phyloP scores from a whole-genome alignment of 2,888 invertebrate genomes.

The Mechanitis mazaeus region DNA sequence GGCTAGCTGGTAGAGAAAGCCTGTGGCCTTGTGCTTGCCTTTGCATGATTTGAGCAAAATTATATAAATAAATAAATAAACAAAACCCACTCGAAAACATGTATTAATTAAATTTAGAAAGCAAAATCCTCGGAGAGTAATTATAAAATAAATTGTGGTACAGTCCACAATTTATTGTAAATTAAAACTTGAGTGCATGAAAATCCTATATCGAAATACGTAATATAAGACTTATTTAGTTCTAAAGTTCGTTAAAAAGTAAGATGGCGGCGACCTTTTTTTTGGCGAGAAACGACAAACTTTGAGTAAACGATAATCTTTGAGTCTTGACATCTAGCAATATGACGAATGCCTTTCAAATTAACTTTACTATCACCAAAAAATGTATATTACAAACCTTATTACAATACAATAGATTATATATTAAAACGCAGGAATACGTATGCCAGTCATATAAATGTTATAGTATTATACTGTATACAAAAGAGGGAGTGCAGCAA shows the following conservation, averaged over 20 bases:
- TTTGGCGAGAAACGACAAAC: slow-evolving; percentile 45
- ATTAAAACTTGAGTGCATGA: slow-evolving; percentile 16
- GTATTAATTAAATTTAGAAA: too few species aligned
- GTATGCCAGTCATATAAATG: slow-evolving; percentile 15
- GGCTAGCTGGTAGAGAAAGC: too few species aligned
- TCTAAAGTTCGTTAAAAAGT: not conserved
- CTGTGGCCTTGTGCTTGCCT: too few species aligned
- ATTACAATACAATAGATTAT: slow-evolving; percentile 6
- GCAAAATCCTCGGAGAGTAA: too few species aligned
- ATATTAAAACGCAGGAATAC: not conserved
- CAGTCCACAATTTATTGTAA: not conserved
- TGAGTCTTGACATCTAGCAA: slow-evolving; percentile 49
- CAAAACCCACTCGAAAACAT: too few species aligned
- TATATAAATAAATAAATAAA: too few species aligned
- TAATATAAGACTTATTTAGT: too few species aligned
- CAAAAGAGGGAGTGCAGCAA: slow-evolving; percentile 50
- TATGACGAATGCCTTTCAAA: slow-evolving; percentile 33
- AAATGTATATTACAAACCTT: slow-evolving; percentile 9
- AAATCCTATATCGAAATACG: slow-evolving; percentile 6
- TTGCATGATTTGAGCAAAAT: too few species aligned
- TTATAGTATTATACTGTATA: slow-evolving; percentile 28
- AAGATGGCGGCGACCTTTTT: slow-evolving; percentile 42
- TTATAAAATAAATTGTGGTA: too few species aligned
- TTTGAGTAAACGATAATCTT: slow-evolving; percentile 33
- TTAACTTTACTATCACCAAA: slow-evolving; percentile 18